These are phyloP conservation scores for Battus philenor DNA, from an alignment of 1,140 invertebrate genomes.

Conservation along the genomic window DNA sequence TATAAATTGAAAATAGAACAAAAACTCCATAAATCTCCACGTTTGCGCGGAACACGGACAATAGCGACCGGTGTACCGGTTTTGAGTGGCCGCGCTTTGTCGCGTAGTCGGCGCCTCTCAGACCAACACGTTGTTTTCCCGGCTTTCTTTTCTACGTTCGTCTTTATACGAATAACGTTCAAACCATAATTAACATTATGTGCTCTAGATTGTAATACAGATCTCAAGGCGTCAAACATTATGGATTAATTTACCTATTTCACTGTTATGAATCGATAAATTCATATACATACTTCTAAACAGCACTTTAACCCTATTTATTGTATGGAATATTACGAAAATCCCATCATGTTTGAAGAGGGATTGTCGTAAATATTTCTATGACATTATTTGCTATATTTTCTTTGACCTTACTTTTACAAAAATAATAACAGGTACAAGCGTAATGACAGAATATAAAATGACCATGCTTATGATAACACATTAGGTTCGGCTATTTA, in stretches of 20 bases:
- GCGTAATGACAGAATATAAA: too few species aligned
- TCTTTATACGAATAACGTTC: neutral
- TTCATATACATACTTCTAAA: too few species aligned
- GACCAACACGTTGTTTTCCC: conserved; percentile 3
- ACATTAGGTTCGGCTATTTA: neutral
- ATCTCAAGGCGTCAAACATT: neutral
- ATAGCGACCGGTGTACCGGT: conserved; percentile 4
- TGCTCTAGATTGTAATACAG: conserved; percentile 3
- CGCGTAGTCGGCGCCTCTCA: neutral
- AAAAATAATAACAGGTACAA: too few species aligned
- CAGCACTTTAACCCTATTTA: too few species aligned
- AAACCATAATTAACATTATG: neutral
- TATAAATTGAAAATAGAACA: too few species aligned
- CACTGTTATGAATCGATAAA: too few species aligned
- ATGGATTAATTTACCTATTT: neutral
- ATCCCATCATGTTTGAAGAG: too few species aligned
- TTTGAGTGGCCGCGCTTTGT: neutral
- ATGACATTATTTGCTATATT: too few species aligned
- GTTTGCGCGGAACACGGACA: conserved; percentile 4
- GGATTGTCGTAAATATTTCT: too few species aligned
- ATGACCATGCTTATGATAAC: neutral
- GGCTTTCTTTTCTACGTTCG: conserved; percentile 14
- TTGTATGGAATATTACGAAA: too few species aligned
- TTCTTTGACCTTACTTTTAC: too few species aligned
- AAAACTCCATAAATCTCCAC: conserved; percentile 2